Conservation (phyloP, 1,140 invertebrate genomes). For the Drosophila sechellia region DNA sequence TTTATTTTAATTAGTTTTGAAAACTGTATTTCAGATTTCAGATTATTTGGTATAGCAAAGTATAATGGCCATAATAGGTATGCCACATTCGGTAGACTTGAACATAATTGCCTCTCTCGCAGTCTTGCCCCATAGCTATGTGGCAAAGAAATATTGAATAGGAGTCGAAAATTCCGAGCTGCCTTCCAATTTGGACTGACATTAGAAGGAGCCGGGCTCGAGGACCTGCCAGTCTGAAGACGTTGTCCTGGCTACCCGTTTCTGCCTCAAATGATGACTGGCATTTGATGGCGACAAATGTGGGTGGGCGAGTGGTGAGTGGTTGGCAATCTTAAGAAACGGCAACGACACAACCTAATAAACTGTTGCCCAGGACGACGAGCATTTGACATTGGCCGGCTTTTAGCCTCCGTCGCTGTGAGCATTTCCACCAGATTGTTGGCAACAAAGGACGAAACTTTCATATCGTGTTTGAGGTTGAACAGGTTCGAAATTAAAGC, state of each 20-base stretch:
- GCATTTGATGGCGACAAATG: slow-evolving; percentile 41
- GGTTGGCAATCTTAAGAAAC: slow-evolving; percentile 71
- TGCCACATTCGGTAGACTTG: neutral
- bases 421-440: slow-evolving; percentile 11
- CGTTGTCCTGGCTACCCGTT: slow-evolving; percentile 58
- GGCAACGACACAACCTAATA: slow-evolving; percentile 79
- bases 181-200: slow-evolving; percentile 40
- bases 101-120: neutral
- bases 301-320: slow-evolving; percentile 1
- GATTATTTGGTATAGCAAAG: too few relatives aligned
- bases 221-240: slow-evolving; percentile 34
- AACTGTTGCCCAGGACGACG: slow-evolving; percentile 72
- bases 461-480: slow-evolving; percentile 68
- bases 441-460: slow-evolving; percentile 52
- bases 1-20: too few relatives aligned
- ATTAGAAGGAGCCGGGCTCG: neutral
- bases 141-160: neutral
- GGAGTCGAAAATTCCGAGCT: slow-evolving; percentile 4
- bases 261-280: slow-evolving; percentile 57
- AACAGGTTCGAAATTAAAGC: slow-evolving; percentile 61
- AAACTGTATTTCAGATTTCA: too few relatives aligned
- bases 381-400: slow-evolving; percentile 35
- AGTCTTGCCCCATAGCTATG: neutral
- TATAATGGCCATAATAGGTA: neutral
- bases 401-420: neutral